Conservation (phyloP, 2,113 vertebrate species). For the Xerus inauris region DNA sequence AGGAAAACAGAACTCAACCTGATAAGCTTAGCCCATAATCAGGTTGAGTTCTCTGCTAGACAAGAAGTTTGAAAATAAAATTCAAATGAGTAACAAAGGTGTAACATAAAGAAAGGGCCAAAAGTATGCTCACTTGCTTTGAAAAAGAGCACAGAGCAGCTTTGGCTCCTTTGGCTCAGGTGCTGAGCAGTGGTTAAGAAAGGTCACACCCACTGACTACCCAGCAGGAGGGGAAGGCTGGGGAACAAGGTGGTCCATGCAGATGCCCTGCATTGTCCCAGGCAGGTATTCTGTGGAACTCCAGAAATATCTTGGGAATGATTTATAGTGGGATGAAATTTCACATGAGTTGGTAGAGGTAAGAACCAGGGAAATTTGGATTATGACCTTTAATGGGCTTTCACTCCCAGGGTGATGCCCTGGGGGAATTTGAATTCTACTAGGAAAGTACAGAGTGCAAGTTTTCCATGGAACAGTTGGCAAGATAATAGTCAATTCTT, state of each 20-base stretch:
- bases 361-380: background rate
- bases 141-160: background rate
- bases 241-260: fast-evolving
- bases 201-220: background rate
- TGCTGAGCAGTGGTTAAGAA: background rate
- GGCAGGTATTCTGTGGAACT: background rate
- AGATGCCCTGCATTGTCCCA: background rate
- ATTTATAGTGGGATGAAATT: background rate
- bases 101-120: background rate
- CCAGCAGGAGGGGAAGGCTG: background rate
- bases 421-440: background rate
- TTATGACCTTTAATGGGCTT: background rate
- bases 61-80: background rate
- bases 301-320: background rate
- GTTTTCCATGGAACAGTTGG: background rate
- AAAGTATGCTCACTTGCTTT: background rate
- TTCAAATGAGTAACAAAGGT: background rate
- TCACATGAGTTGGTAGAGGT: background rate
- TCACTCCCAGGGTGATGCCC: background rate
- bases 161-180: no score
- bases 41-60: background rate
- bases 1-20: background rate
- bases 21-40: background rate
- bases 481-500: background rate
- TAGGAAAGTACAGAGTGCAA: background rate